These are phyloP conservation scores for Polietes domitor DNA, from an alignment of 2,888 invertebrate genomes.

Conservation along the genomic window DNA sequence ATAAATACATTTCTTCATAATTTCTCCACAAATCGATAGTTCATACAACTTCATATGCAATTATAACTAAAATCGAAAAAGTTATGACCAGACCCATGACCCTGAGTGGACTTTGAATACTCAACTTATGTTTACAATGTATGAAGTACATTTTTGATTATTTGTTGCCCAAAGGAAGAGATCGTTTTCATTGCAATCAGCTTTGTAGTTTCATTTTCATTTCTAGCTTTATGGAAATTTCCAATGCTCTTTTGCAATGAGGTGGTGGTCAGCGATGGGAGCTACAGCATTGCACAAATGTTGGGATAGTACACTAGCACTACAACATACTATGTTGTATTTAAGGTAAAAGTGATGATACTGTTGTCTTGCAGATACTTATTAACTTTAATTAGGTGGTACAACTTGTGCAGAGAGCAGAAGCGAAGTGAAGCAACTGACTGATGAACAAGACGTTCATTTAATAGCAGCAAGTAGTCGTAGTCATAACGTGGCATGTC, in stretches of 20 bases:
- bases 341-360: conserved; percentile 64
- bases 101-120: too few relatives aligned
- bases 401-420: conserved; percentile 38
- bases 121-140: too few relatives aligned
- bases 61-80: too few relatives aligned
- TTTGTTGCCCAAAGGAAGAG: too few relatives aligned
- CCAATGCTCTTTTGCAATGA: not conserved
- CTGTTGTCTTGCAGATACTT: conserved; percentile 64
- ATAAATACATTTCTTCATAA: too few relatives aligned
- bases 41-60: too few relatives aligned
- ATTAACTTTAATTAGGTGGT: conserved; percentile 66
- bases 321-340: not conserved
- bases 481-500: not conserved
- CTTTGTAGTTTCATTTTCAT: not conserved
- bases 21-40: too few relatives aligned
- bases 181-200: too few relatives aligned
- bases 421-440: not conserved
- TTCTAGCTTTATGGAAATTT: not conserved
- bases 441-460: not conserved
- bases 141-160: too few relatives aligned
- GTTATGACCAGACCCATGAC: too few relatives aligned
- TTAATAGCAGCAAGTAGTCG: not conserved
- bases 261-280: not conserved
- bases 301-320: not conserved
- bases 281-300: not conserved